Evolutionary conservation across 2,888 invertebrate genomes (phyloP), one percentile per base, ranked within the genome.

Genomic region (Polietes domitor): DNA sequence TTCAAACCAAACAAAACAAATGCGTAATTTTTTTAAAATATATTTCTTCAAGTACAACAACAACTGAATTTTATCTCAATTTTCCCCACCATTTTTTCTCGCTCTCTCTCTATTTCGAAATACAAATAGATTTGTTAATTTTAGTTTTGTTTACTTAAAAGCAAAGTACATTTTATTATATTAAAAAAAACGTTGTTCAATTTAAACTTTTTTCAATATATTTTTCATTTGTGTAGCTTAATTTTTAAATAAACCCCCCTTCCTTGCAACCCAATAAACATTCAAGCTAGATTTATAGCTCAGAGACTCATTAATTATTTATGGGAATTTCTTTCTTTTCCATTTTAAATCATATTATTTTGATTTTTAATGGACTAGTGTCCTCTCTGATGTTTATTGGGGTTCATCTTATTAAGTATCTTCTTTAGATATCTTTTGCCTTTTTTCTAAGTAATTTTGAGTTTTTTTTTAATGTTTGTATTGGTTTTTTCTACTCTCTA

Each of bases 131-230:
- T 47, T 47, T n/a, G 1, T 47, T 2, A 17, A 61, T 32, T 53
- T 41, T 53, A 21, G 55, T 55, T 19, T 50, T 47, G 43, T 43
- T 55, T 15, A 61, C 65, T 77, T 63, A 74, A 78, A 81, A 76
- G 78, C 80, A 85, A 82, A 85, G 80, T 83, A 82, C 63, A 73
- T 70, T 61, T 65, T 70, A 83, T 85, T 81, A 78, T 79, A 61
- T 79, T 50, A 79, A 83, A 81, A 80, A 4, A 47, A n/a, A 47
- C n/a, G 4, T 47, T 47, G 1, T 47, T 47, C 47, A 12, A 2
- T n/a, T n/a, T 47, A n/a, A 32, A n/a, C 47, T 47, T 55, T 53
- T 53, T 7, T n/a, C n/a, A 53, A 53, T 19, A 53, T 53, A 5
- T 53, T 19, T 10, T 2, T 19, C 17, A 17, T 53, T 19, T 17